Evolutionary conservation across 2,888 invertebrate genomes (phyloP).

Genomic region (Caenorhabditis panamensis): DNA sequence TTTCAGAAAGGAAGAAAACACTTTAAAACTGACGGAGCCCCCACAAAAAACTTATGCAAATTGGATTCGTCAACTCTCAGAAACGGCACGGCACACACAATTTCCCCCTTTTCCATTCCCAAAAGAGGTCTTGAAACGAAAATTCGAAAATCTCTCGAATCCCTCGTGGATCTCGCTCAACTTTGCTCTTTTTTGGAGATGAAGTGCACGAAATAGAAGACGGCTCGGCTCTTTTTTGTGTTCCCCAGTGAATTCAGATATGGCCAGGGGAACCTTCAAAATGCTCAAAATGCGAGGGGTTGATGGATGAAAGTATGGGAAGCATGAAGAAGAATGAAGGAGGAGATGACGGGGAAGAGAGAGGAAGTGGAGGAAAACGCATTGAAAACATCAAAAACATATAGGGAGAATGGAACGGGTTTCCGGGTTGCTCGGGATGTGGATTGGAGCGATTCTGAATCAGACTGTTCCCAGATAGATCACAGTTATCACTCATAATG

Average conservation of each 20-base stretch:
- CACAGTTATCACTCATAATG: no score
- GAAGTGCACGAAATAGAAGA: slow-evolving; percentile 13
- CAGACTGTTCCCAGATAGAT: no score
- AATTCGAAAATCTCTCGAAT: neutral
- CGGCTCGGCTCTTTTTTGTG: slow-evolving; percentile 20
- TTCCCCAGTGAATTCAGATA: slow-evolving; percentile 10
- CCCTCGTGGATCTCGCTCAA: neutral
- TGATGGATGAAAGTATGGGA: neutral
- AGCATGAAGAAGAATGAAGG: neutral
- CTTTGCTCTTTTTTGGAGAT: neutral
- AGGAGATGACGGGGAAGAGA: no score
- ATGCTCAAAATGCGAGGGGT: neutral
- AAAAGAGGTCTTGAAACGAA: neutral
- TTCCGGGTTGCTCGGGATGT: neutral
- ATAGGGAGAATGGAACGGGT: neutral
- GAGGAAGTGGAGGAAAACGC: no score
- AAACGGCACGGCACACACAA: neutral
- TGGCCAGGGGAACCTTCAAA: neutral
- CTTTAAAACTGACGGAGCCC: neutral
- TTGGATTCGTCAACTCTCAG: slow-evolving; percentile 11
- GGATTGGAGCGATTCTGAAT: neutral
- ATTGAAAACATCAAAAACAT: neutral
- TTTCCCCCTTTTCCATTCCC: neutral
- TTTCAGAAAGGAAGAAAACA: neutral
- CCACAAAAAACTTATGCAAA: slow-evolving; percentile 17